Evolutionary conservation across 1,140 invertebrate genomes (phyloP), one percentile per base, ranked within the genome.

Genomic region (Pararge aegeria): DNA sequence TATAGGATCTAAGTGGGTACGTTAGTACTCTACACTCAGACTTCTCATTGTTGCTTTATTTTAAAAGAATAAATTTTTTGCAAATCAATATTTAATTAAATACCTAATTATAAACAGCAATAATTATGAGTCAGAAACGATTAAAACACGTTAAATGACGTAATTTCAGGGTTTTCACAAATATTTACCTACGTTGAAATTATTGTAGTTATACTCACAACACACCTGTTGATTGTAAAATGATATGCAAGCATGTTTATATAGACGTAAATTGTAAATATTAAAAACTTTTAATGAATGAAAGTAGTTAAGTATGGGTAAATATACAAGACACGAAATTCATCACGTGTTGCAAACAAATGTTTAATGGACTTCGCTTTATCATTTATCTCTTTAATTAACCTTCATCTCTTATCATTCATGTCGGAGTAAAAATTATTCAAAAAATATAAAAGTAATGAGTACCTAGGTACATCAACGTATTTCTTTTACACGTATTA

Each of bases 171-270:
- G 53, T 61, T 64, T 42, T 61, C 38, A 24, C 44, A 48, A 48
- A 44, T 46, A 61, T 64, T n/a, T n/a, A n/a, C n/a, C n/a, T 49
- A 57, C 55, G 24, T 24, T 7, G 29, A 64, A 70, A 58, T 65
- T 64, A 13, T 49, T 62, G 38, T 15, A 40, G 16, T 5, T 29
- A 18, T 58, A 61, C 58, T 71, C 59, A 55, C 40, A 42, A 7
- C 37, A 55, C 65, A 71, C 61, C 61, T 67, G 65, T 70, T 61
- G 55, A 55, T 54, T 59, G 30, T 34, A 29, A 18, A 18, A n/a
- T n/a, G n/a, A n/a, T n/a, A n/a, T n/a, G n/a, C n/a, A n/a, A n/a
- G 9, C 13, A 46, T 5, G 16, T 16, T 2, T 40, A 15, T 0
- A 38, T 54, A 49, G 13, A n/a, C n/a, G n/a, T n/a, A n/a, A n/a